These are phyloP conservation scores for Cotesia congregata DNA, from an alignment of 2,888 invertebrate species.

Conservation along the genomic window DNA sequence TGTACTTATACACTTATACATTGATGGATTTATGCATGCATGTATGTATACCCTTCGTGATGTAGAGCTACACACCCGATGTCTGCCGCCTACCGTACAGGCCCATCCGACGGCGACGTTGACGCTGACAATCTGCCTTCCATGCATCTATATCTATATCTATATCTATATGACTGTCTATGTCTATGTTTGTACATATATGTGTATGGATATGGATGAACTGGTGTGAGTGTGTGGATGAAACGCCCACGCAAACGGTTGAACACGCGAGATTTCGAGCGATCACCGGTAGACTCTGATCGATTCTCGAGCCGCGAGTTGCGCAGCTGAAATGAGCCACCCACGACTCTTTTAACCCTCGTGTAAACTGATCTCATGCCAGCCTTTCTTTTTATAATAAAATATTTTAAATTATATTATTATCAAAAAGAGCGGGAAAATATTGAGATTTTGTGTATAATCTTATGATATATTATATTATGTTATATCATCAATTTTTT, in stretches of 20 bases:
- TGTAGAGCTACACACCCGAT: slow-evolving; percentile 22
- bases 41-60: slow-evolving; percentile 25
- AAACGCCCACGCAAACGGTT: slow-evolving; percentile 35
- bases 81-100: slow-evolving; percentile 14
- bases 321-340: slow-evolving; percentile 15
- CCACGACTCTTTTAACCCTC: slow-evolving; percentile 20
- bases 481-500: too few species aligned
- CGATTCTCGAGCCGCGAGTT: slow-evolving; percentile 35
- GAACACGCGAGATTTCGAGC: slow-evolving; percentile 45
- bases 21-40: slow-evolving; percentile 19
- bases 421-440: background rate
- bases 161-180: background rate
- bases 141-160: background rate
- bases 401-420: background rate
- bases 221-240: slow-evolving; percentile 15
- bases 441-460: too few species aligned
- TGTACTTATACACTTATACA: slow-evolving; percentile 20
- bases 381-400: background rate
- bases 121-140: slow-evolving; percentile 16
- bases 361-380: slow-evolving; percentile 17
- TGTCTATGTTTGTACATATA: background rate
- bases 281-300: slow-evolving; percentile 40
- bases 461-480: too few species aligned
- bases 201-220: slow-evolving; percentile 12
- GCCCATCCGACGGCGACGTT: slow-evolving; percentile 22